Percentiles rank a stretch among this genome's conserved stretches.
These are phyloP conservation scores for Spisula solida DNA, from an alignment of 2,888 invertebrate species.

Conservation along the genomic window DNA sequence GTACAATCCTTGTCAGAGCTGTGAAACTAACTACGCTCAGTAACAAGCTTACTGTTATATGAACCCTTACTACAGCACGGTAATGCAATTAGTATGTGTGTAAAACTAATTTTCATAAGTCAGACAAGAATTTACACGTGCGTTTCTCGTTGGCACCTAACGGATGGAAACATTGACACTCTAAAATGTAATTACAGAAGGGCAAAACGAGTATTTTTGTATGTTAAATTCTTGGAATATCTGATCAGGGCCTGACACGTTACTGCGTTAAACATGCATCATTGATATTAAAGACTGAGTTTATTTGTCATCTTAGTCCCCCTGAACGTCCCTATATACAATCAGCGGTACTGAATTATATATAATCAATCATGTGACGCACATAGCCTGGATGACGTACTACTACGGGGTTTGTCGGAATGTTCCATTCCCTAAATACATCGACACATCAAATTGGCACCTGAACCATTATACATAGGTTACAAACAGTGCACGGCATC, in stretches of 20 bases:
- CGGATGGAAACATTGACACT: neutral
- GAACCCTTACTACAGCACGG: neutral
- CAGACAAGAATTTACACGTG: slow-evolving; percentile 20
- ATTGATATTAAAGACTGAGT: neutral
- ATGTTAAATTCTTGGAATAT: slow-evolving; percentile 16
- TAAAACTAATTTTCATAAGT: slow-evolving; percentile 16
- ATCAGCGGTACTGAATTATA: neutral
- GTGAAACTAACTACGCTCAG: neutral
- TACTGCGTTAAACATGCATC: slow-evolving; percentile 12
- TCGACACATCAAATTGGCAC: neutral
- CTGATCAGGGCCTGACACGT: neutral
- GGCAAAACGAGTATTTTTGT: slow-evolving; percentile 14
- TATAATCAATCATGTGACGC: neutral
- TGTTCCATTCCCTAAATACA: neutral
- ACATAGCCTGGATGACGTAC: neutral
- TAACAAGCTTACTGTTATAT: neutral
- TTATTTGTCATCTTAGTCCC: neutral
- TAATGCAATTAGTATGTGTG: slow-evolving; percentile 7
- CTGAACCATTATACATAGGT: neutral
- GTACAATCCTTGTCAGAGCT: neutral
- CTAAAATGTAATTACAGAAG: slow-evolving; percentile 7
- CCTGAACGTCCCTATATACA: neutral
- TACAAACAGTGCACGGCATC: neutral
- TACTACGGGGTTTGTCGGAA: neutral
- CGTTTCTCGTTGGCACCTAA: neutral